Base-by-base conservation (phyloP, 2,797 vertebrate species). In the Anguilla megastoma region DNA sequence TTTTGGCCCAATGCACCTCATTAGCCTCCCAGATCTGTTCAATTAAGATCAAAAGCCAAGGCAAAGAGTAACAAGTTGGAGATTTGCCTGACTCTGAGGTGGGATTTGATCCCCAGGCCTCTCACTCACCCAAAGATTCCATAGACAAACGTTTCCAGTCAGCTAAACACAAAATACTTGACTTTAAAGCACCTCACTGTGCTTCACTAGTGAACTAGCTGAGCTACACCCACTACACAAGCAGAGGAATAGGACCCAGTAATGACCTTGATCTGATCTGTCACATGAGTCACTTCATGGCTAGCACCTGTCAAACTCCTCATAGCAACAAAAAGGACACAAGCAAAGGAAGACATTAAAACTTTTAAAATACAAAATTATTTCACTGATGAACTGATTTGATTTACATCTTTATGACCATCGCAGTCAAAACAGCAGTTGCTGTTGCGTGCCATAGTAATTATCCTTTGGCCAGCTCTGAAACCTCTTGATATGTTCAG, bases 251-350 rank as follows among this genome's bases (percentile, higher is more conserved):
- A 41, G 4, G 74, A 85, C 41, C 36, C 86, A 45, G 83, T 84
- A 71, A 71, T 54, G 88, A 76, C 91, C 71, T 71, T 87, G 0
- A 16, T 85, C 86, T 88, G 83, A 69, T 85, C 87, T 54, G 30
- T 18, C 56, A 88, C 86, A 85, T 36, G 33, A 87, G 56, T 52
- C 24, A 56, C 54, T 83, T 5, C 0, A 86, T 79, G 85, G 52
- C 60, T n/a, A 66, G 21, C 60, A 66, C 84, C 88, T 66, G 36
- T 36, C 74, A 21, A 79, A 41, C 30, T 45, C 74, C 16, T 79
- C 2, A 18, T 21, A 8, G 36, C 36, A 79, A 45, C 74, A 79
- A 45, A 8, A 41, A 79, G 30, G 16, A 27, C 71, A 36, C 30
- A 79, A 79, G 18, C 33, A 79, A 79, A 45, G 36, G 36, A 45